These are phyloP conservation scores for Tenualosa thibaudeaui DNA, from an alignment of 2,797 vertebrate genomes.

Conservation along the genomic window DNA sequence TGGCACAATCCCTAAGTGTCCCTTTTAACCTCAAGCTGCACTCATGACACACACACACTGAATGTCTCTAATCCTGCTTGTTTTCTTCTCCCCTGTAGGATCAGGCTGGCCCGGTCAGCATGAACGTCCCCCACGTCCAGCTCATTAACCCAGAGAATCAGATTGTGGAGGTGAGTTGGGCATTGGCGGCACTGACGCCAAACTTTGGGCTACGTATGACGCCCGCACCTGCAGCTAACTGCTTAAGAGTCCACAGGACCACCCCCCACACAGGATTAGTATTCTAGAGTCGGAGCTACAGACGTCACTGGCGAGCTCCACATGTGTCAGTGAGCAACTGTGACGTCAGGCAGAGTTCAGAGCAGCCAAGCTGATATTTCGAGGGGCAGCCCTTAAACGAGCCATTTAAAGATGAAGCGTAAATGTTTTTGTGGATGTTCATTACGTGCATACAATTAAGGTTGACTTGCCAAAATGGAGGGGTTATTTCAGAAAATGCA, in stretches of 20 bases:
- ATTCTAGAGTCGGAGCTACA: neutral
- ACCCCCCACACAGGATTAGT: neutral
- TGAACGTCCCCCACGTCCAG: conserved; percentile 96
- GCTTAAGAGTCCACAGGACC: neutral
- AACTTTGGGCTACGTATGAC: neutral
- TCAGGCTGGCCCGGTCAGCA: conserved; percentile 84
- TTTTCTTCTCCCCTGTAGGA: conserved; percentile 68
- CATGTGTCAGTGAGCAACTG: too few species aligned
- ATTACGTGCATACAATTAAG: too few species aligned
- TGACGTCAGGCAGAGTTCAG: neutral
- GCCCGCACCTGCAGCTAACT: neutral
- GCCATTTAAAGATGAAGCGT: too few species aligned
- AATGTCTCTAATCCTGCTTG: neutral
- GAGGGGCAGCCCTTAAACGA: neutral
- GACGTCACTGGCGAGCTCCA: neutral
- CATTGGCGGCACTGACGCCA: neutral
- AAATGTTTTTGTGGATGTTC: neutral
- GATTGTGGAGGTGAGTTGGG: conserved; percentile 89
- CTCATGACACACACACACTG: neutral
- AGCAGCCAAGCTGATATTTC: neutral
- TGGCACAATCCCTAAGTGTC: neutral
- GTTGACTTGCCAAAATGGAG: neutral
- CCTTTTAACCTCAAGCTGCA: neutral
- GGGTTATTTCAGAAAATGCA: conserved; percentile 3
- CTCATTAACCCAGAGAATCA: conserved; percentile 99